Base-by-base conservation (phyloP, 2,888 invertebrate species). In the Caenorhabditis virilis region DNA sequence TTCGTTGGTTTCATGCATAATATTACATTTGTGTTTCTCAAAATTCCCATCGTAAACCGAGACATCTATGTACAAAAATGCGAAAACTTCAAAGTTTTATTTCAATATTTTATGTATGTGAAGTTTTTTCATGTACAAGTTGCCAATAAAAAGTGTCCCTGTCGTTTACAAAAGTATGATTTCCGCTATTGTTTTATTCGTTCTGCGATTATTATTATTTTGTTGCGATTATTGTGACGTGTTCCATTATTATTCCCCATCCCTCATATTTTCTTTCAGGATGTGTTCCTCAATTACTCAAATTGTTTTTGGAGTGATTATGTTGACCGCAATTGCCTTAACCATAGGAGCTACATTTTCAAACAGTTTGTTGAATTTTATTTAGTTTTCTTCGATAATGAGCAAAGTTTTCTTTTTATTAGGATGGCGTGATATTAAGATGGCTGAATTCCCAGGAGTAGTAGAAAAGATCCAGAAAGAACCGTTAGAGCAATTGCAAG, bases 261-360 rank as follows among this genome's bases (percentile, higher is more conserved):
- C 42, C 3, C 22, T 42, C 23, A 4, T 9, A 42, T 42, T 20
- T 42, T 7, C 22, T 20, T 18, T 16, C 18, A 39, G 20, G 22
- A 63, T 63, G 63, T 63, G 63, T 35, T 63, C 63, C n/a, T 63
- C 63, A 33, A 30, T 63, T n/a, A 57, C 63, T 42, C 63, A 63
- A 54, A 41, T 63, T 23, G 57, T 54, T 9, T 63, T 63, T 23
- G 57, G 57, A n/a, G 46, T 63, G 18, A 48, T 63, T 43, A 63
- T 63, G 63, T 41, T 63, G 2, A 57, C 53, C 18, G 63, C 63
- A 1, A 63, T 63, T n/a, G 63, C 63, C 1, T 53, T 63, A 39
- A 63, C 63, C 11, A 33, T 53, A 2, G 57, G 57, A 9, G 42
- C 63, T 26, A 57, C 52, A 3, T 63, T 63, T 35, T 52, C 57